Base-by-base conservation (phyloP, 2,113 vertebrate species). In the Oenanthe melanoleuca region DNA sequence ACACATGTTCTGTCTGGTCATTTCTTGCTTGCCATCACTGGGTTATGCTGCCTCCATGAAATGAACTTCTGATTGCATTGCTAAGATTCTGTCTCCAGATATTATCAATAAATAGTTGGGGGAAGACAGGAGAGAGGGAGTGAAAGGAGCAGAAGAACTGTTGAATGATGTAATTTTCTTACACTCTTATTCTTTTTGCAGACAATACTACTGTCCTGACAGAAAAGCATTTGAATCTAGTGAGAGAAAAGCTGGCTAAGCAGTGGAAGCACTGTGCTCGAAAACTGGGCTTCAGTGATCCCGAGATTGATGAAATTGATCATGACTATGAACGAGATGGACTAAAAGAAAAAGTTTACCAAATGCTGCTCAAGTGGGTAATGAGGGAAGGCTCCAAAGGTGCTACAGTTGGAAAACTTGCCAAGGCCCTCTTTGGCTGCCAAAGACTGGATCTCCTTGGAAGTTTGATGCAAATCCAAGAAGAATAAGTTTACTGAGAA, bases 231-330 rank as follows among this genome's bases (percentile, higher is more conserved):
- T 96, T 99, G 94, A 98, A 99, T 5, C 96, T 99, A n/a, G 95
- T 99, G 77, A 97, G 98, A 63, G 98, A 98, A 7, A 99, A 98
- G 88, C 92, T 99, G 25, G 98, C 98, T 5, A 93, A 13, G 66
- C 98, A 98, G 2, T 99, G 99, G 99, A 99, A 99, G 97, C 92
- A 37, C 3, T 98, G 98, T 31, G 99, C 98, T 11, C 98, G 99
- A 3, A 97, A 97, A 40, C 97, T 99, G 89, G 98, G 98, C 61
- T 98, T 99, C 89, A 90, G 61, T 4, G 71, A 97, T 2, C 97
- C 99, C 0, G 99, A 99, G 50, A 98, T 99, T 24, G 99, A 99
- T 12, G 98, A 98, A 96, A 99, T 99, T 10, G 98, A 99, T 66
- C 98, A 99, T 0, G 99, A 99, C 97, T 98, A 97, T 22, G 97